These are phyloP conservation scores for Megalops cyprinoides DNA, from an alignment of 2,797 vertebrate species.

Conservation along the genomic window DNA sequence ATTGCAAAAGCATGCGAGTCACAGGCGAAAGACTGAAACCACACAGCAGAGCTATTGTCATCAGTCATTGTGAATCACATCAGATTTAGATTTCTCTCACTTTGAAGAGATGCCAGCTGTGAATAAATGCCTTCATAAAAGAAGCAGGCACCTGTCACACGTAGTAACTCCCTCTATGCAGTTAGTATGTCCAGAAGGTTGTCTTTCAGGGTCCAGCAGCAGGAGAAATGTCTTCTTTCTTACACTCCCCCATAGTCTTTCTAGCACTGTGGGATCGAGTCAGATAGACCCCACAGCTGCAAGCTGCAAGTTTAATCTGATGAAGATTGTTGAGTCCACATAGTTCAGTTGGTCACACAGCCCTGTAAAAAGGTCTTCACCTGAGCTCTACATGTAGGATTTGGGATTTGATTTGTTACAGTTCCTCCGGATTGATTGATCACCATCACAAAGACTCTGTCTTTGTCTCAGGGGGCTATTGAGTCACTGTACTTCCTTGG, in stretches of 20 bases:
- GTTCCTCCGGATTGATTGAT: not conserved
- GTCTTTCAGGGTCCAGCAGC: conserved; percentile 1
- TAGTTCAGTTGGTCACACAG: not conserved
- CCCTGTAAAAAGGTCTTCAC: not conserved
- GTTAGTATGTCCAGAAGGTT: not conserved
- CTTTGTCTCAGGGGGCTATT: not conserved
- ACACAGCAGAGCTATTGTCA: not conserved
- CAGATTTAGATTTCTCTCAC: not conserved
- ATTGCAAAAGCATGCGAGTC: not conserved
- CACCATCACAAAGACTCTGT: not conserved
- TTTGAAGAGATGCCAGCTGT: not conserved
- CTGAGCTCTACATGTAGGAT: not conserved
- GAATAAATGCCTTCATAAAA: not conserved
- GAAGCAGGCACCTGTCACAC: not conserved
- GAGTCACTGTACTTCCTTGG: not conserved
- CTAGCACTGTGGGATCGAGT: not conserved
- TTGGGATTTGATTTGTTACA: not conserved
- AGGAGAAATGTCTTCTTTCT: not conserved
- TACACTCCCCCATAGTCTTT: not conserved
- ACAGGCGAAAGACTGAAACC: not conserved
- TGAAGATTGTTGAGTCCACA: not conserved
- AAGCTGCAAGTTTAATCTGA: not conserved
- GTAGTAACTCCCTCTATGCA: not conserved
- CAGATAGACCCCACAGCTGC: not conserved
- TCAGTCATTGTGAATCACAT: not conserved